Conservation (phyloP, 1,140 invertebrate species). For the Cydia pomonella region DNA sequence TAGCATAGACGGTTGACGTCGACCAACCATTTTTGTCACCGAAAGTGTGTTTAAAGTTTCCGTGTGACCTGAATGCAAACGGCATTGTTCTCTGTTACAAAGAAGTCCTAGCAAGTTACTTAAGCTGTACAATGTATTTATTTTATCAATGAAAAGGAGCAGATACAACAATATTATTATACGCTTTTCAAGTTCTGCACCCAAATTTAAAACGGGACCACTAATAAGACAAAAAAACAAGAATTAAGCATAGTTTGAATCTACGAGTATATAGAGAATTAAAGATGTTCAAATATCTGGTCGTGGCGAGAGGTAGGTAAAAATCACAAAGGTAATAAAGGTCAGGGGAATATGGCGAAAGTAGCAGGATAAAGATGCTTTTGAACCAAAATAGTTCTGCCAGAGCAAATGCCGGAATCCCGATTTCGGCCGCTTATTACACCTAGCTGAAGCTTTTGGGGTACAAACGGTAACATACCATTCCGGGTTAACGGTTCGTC, state of each 20-base stretch:
- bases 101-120: background rate
- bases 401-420: background rate
- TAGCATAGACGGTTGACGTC: slow-evolving; percentile 53
- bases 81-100: background rate
- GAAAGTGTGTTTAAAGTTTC: slow-evolving; percentile 39
- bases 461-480: background rate
- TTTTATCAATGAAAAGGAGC: background rate
- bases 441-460: background rate
- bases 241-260: too few relatives aligned
- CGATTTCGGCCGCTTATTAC: background rate
- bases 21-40: slow-evolving; percentile 42
- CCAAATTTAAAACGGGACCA: background rate
- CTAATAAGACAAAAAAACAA: too few relatives aligned
- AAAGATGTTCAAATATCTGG: too few relatives aligned
- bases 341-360: too few relatives aligned
- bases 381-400: background rate
- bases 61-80: slow-evolving; percentile 21
- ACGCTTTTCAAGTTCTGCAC: background rate
- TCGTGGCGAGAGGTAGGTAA: too few relatives aligned
- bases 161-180: background rate
- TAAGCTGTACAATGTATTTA: background rate
- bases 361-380: too few relatives aligned
- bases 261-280: too few relatives aligned
- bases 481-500: background rate
- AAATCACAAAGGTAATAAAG: too few relatives aligned